Evolutionary conservation across 2,113 vertebrate genomes (phyloP), one percentile per base, ranked within the genome.

Genomic region (Grus americana): DNA sequence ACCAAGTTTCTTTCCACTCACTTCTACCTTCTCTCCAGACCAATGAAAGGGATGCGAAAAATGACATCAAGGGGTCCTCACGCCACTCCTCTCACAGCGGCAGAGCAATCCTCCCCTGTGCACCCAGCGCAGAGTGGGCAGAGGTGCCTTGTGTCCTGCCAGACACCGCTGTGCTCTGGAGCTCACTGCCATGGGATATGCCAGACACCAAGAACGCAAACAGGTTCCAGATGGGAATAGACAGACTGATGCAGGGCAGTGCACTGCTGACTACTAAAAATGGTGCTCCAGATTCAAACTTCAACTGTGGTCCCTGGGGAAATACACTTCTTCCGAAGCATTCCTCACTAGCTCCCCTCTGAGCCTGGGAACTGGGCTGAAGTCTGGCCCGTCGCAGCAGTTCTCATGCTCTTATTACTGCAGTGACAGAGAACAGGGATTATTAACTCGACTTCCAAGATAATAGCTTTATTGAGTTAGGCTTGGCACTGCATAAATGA

Each of bases 391-490:
- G 2, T 7, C 44, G 32, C 5, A 15, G 78, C 65, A 46, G 29
- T 12, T 76, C 67, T 65, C 23, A 11, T 0, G 22, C 46, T 81
- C 21, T 21, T 42, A 18, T 40, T 61, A 57, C 55, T 0, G 0
- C 91, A 90, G 76, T 5, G 3, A 46, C 65, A 87, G 68, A 44
- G 46, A 36, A n/a, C 9, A 30, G 82, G 17, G 42, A 80, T 82
- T 61, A 67, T 62, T 63, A 90, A 75, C 73, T 90, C 73, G 52
- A 4, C 20, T 55, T 59, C 61, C 57, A 85, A 22, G 74, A 36
- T 2, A 79, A 67, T 1, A 52, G 29, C 38, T 75, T 73, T 40
- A 79, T 4, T 26, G 78, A 80, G 72, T 57, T 38, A 42, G 76
- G 49, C 50, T 74, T 84, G 44, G 58, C 44, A 47, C 44, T 40